A percentile compares a stretch with the other conserved stretches of the same genome.
These are phyloP conservation scores for Tetramorium bicarinatum DNA, from an alignment of 2,888 invertebrate species.

Conservation along the genomic window DNA sequence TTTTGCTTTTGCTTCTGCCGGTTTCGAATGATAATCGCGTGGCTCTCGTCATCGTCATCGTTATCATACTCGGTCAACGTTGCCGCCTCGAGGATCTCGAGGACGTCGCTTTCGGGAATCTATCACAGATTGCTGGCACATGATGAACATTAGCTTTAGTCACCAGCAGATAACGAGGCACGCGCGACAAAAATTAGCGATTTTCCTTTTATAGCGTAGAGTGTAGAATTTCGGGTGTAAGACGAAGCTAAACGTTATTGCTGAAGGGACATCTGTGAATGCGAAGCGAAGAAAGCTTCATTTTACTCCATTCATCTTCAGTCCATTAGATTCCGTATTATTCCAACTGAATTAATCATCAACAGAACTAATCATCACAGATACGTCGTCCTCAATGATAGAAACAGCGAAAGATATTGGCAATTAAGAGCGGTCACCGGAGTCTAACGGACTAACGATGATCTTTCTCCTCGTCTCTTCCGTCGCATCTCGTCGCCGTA, in stretches of 20 bases:
- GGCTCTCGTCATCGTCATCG: constrained; percentile 53
- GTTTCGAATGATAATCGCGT: constrained; percentile 42
- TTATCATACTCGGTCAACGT: constrained; percentile 55
- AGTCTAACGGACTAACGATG: constrained; percentile 27
- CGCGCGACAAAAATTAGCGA: neutral
- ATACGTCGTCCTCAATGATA: constrained; percentile 43
- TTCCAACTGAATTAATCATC: constrained; percentile 7
- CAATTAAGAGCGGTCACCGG: constrained; percentile 29
- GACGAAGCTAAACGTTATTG: neutral
- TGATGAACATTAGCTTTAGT: constrained; percentile 36
- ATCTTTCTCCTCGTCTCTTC: constrained; percentile 23
- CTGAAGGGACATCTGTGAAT: neutral
- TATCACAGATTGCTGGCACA: constrained; percentile 73
- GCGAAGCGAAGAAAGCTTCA: constrained; percentile 22
- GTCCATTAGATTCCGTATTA: constrained; percentile 18
- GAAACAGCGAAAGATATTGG: constrained; percentile 36
- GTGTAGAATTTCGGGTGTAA: constrained; percentile 7
- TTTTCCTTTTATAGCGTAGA: neutral
- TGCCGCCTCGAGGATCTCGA: constrained; percentile 23
- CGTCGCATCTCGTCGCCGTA: constrained; percentile 1
- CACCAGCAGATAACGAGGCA: constrained; percentile 27
- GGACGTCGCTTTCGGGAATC: constrained; percentile 55
- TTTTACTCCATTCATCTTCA: constrained; percentile 16
- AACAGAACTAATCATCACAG: constrained; percentile 50
- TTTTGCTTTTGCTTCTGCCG: constrained; percentile 51